phyloP scores from a whole-genome alignment of 2,888 invertebrate genomes.

The Exephanes ischioxanthus region DNA sequence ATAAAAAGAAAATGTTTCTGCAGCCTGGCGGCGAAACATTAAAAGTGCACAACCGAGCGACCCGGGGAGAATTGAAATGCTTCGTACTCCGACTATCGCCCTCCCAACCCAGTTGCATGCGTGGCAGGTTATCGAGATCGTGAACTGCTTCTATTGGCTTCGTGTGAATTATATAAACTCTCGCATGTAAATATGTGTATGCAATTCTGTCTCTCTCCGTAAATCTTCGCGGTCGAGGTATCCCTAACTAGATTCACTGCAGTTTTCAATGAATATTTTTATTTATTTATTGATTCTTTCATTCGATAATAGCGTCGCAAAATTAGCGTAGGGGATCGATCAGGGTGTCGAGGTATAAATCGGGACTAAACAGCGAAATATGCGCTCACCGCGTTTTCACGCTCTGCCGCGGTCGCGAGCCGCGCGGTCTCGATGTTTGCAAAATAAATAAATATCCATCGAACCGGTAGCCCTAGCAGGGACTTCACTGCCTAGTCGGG shows the following conservation, averaged over 20 bases:
- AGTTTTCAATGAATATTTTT: conserved; percentile 12
- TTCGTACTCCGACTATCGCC: neutral
- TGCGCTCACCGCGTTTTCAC: conserved; percentile 65
- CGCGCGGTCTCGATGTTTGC: conserved; percentile 64
- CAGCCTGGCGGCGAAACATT: conserved; percentile 18
- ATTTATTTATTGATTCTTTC: neutral
- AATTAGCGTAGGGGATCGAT: neutral
- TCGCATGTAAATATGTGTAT: conserved; percentile 15
- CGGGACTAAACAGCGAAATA: conserved; percentile 52
- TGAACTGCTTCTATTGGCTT: conserved; percentile 6
- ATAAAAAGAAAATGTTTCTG: conserved; percentile 4
- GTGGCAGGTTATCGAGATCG: conserved; percentile 28
- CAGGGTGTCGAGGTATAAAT: neutral
- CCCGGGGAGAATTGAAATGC: neutral
- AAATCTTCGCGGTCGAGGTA: neutral
- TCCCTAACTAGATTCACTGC: too few relatives aligned
- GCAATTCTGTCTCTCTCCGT: neutral
- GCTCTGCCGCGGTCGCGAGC: conserved; percentile 59
- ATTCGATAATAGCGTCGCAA: neutral
- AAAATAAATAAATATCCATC: conserved; percentile 72
- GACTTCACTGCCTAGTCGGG: conserved; percentile 58
- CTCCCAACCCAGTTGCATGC: neutral
- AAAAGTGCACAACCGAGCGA: conserved; percentile 40
- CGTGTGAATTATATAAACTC: neutral
- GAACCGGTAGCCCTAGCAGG: conserved; percentile 60